Conservation (phyloP, 1,140 invertebrate genomes). For the Plodia interpunctella region DNA sequence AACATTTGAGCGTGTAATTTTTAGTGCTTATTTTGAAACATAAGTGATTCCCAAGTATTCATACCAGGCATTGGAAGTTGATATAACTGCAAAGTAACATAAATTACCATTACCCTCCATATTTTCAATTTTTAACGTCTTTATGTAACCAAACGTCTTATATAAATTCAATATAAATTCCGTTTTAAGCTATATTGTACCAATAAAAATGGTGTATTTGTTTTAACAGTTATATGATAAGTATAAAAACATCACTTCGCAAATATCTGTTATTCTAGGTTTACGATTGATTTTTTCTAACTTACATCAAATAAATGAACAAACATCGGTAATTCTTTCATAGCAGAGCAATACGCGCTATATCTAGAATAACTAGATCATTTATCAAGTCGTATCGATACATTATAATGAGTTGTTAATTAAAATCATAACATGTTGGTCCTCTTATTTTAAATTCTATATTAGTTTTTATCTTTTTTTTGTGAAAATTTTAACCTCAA, state of each 20-base stretch:
- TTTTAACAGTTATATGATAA: not conserved
- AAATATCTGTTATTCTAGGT: not conserved
- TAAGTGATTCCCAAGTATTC: not conserved
- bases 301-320: slow-evolving; percentile 21
- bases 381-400: too few relatives aligned
- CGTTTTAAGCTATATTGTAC: not conserved
- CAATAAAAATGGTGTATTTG: not conserved
- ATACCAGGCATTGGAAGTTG: not conserved
- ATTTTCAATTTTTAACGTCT: too few relatives aligned
- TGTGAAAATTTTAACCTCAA: not conserved
- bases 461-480: not conserved
- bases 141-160: too few relatives aligned
- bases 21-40: not conserved
- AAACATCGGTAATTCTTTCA: too few relatives aligned
- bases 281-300: slow-evolving; percentile 13
- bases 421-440: too few relatives aligned
- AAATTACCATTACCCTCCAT: too few relatives aligned
- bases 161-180: not conserved
- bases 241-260: not conserved
- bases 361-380: too few relatives aligned
- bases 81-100: too few relatives aligned
- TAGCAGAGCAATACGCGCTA: too few relatives aligned
- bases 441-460: too few relatives aligned
- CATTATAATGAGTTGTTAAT: not conserved
- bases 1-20: not conserved